Evolutionary conservation across 2,113 vertebrate species (phyloP).

Genomic region (Tachuris rubrigastra): DNA sequence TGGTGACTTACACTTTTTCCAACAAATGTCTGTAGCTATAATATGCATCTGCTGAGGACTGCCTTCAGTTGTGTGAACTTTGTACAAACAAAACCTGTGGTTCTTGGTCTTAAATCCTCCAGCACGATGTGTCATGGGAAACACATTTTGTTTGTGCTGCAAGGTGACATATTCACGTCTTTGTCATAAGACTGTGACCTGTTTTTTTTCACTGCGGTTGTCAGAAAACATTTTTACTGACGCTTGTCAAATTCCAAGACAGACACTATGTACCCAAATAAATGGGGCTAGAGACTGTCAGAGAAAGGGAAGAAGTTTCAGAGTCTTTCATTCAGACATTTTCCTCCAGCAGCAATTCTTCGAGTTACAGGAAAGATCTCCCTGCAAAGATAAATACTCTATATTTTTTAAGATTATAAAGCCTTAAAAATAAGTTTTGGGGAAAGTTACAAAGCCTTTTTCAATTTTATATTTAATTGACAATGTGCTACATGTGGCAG

Average conservation of each 20-base stretch:
- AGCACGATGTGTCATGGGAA: not conserved
- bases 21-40: not conserved
- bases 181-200: not conserved
- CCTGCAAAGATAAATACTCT: not conserved
- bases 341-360: not conserved
- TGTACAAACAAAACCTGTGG: not conserved
- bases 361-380: not conserved
- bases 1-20: not conserved
- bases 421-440: not conserved
- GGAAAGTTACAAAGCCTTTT: not conserved
- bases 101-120: not conserved
- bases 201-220: not conserved
- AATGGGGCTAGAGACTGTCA: not conserved
- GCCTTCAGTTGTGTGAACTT: not conserved
- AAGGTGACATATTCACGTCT: not conserved
- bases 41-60: not conserved
- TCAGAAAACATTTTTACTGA: not conserved
- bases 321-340: not conserved
- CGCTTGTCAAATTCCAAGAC: not conserved
- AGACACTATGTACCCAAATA: not conserved
- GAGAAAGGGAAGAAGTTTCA: not conserved
- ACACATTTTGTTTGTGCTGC: not conserved
- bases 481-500: not conserved
- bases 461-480: not conserved
- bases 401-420: not conserved